Evolutionary conservation across 2,797 vertebrate genomes (phyloP), one percentile per base, ranked within the genome.

Genomic region (Mycteria americana): DNA sequence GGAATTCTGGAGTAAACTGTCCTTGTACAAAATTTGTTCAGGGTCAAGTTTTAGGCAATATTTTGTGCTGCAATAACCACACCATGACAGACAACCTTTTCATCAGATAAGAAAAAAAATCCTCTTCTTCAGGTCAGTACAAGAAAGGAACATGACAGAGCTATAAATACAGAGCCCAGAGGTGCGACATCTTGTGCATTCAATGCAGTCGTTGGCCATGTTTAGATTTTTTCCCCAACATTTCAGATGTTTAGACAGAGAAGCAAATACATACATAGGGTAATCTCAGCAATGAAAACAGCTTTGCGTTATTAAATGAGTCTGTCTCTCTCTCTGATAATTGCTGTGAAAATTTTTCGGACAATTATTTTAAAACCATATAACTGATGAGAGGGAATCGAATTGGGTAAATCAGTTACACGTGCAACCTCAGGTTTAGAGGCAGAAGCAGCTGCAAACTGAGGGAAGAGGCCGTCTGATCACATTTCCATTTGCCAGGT

Each of bases 41-140:
- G 94, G 80, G 75, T 94, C 89, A 93, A 85, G 68, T 76, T 97
- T 96, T 94, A 89, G 85, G 65, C 84, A 93, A 9, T 94, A 94
- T 83, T 97, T 96, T 96, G 93, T 92, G 72, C 73, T 81, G 68
- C 91, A 89, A 75, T 90, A 93, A 88, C 72, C 70, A 74, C n/a
- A 82, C 35, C 64, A 46, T 75, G 85, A 79, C 79, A 95, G 95
- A 93, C 87, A 91, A 88, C 50, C 50, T 80, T 89, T 89, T 91
- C 72, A 89, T 63, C 78, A 93, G 93, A 56, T 88, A 72, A 75
- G 51, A 7, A 77, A 85, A 94, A 88, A 95, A 80, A 70, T 39
- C 11, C 50, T 72, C 68, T 89, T 87, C 88, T 93, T 67, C 91
- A 88, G 92, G 85, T 96, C 89, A 92, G 75, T 62, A 91, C 89